These are phyloP conservation scores for Pachydiplax longipennis DNA, from an alignment of 2,888 invertebrate species.

Conservation along the genomic window DNA sequence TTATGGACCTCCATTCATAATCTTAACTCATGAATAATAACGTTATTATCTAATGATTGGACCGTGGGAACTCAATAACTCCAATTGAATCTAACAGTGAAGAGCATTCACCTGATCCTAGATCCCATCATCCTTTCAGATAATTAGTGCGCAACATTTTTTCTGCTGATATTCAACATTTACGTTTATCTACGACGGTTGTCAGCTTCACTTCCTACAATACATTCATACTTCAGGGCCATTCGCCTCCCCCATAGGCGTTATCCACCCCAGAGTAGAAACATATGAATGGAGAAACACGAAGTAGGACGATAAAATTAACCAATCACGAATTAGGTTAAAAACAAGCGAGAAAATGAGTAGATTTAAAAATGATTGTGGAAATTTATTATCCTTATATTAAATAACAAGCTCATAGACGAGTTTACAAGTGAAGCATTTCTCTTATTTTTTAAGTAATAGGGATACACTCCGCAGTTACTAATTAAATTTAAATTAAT, in stretches of 20 bases:
- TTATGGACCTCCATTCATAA: background rate
- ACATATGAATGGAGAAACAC: conserved; percentile 25
- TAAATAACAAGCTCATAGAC: no score
- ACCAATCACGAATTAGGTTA: conserved; percentile 13
- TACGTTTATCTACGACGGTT: background rate
- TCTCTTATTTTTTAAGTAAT: no score
- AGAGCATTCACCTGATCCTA: conserved; percentile 61
- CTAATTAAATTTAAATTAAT: no score
- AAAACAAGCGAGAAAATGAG: background rate
- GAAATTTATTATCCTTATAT: background rate
- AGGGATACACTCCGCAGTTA: no score
- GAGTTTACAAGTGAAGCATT: no score
- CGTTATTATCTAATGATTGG: background rate
- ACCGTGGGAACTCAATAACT: background rate
- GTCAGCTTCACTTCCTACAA: conserved; percentile 28
- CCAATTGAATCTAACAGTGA: background rate
- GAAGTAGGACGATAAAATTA: conserved; percentile 3
- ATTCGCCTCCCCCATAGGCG: conserved; percentile 33
- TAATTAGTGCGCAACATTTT: conserved; percentile 25
- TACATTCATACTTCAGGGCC: background rate
- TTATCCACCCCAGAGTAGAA: conserved; percentile 12
- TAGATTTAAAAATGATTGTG: background rate
- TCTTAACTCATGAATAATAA: background rate
- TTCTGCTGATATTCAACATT: conserved; percentile 9
- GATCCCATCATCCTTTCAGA: conserved; percentile 59